Base-by-base conservation (phyloP, 2,113 vertebrate genomes). In the Lepidothrix coronata region DNA sequence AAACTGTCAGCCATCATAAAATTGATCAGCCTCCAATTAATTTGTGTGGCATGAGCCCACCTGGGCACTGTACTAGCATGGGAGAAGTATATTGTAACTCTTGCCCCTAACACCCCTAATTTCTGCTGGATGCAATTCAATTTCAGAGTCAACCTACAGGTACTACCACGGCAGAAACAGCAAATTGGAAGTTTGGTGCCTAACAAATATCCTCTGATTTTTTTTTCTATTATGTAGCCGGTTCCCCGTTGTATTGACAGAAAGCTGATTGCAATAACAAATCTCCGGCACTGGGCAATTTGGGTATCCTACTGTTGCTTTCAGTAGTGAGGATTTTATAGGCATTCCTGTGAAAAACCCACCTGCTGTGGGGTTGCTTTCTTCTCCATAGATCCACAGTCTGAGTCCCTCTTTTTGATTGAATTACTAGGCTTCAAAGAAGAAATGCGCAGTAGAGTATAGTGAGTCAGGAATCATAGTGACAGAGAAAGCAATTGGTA, bases 341-440 rank as follows among this genome's bases (percentile, higher is more conserved):
- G 72, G 61, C 61, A 93, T 92, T 95, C 88, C 93, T 93, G 78
- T 76, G 78, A 95, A 93, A 95, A 91, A 33, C 62, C 87, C 93
- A 96, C 91, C 91, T 94, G 93, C 94, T 96, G 91, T 94, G 94
- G 71, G 12, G 4, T 67, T 96, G 62, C 74, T 95, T 96, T 95
- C 81, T 93, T 93, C 89, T 93, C 85, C 74, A 44, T 19, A 90
- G 63, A 77, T 77, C 43, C 72, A 92, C 85, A 95, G 11, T 95
- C 68, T 93, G 59, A 22, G 27, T 93, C 24, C 73, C 67, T 91
- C 67, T 74, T 83, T 92, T 91, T 76, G 21, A 62, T 62, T 85
- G 85, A 89, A 93, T 91, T 93, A 90, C 61, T 44, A 68, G 58
- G 52, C 78, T 94, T 95, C 91, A 94, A 95, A 97, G 93, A 96